Evolutionary conservation across 2,888 invertebrate genomes (phyloP), one percentile per base, ranked within the genome.

Genomic region (Plagodis pulveraria): DNA sequence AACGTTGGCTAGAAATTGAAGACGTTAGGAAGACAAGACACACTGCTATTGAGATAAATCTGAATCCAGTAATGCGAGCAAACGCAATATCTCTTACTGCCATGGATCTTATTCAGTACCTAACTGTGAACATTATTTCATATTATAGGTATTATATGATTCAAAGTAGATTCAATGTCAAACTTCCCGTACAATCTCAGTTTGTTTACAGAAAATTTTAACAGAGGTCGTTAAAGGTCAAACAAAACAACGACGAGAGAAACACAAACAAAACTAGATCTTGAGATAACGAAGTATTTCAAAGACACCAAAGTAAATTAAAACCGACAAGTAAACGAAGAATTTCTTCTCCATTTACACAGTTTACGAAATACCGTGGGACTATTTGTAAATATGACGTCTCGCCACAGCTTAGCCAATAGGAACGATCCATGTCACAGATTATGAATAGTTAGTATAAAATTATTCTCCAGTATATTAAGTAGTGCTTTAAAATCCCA

Each of bases 311-410:
- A 63, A 62, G 58, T 51, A 56, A 60, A 63, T 58, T 57, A 60
- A 59, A 56, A 54, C 43, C 35, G 44, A 50, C 40, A 32, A 58
- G 48, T 49, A 54, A 56, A 63, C 56, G 12, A 56, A 56, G 49
- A 54, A 58, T 49, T 56, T 56, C 50, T 52, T 43, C 45, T 58
- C 49, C 54, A 54, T 58, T 54, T 63, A 61, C 58, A 51, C 50
- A 56, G 47, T 48, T 46, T 56, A 43, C 55, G 55, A 68, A 83
- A 83, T 50, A 76, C 67, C 83, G 85, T 86, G 83, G 76, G 84
- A 83, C 34, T 36, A 36, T 50, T 65, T 56, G 68, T 71, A 63
- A 68, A 73, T 70, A 71, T 72, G 69, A 71, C 65, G 67, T 67
- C 56, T 62, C 32, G 49, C 2, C 50, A 53, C 44, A 57, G 62